These are phyloP conservation scores for Calcarius ornatus DNA, from an alignment of 2,113 vertebrate species.

Conservation along the genomic window DNA sequence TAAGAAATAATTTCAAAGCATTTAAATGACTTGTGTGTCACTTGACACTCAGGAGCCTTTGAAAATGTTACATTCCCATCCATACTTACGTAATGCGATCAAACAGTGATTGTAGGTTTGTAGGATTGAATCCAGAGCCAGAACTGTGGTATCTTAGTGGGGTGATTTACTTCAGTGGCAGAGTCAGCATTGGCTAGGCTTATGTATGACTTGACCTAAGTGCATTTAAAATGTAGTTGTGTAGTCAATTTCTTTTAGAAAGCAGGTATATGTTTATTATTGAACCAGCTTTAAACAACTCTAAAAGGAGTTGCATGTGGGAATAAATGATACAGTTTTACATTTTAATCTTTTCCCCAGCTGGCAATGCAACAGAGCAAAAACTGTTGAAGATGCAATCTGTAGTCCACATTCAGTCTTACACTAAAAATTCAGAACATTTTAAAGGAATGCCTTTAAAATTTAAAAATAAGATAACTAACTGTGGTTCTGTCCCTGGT, in stretches of 20 bases:
- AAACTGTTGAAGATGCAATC: not conserved
- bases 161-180: not conserved
- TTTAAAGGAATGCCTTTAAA: not conserved
- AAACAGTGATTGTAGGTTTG: not conserved
- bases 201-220: not conserved
- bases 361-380: not conserved
- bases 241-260: not conserved
- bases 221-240: not conserved
- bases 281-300: not conserved
- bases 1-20: not conserved
- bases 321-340: not conserved
- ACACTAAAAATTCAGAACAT: not conserved
- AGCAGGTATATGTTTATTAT: not conserved
- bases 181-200: not conserved
- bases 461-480: not conserved
- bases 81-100: not conserved
- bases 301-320: not conserved
- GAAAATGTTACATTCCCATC: not conserved
- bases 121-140: not conserved
- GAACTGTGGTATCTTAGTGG: not conserved
- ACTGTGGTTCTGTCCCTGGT: not conserved
- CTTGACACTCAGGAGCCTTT: not conserved
- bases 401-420: not conserved
- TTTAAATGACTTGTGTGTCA: not conserved
- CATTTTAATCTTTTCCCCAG: not conserved